Percentiles rank a stretch among this genome's conserved stretches.
These are phyloP conservation scores for Neuroscelio doddi DNA, from an alignment of 2,888 invertebrate genomes.

Conservation along the genomic window DNA sequence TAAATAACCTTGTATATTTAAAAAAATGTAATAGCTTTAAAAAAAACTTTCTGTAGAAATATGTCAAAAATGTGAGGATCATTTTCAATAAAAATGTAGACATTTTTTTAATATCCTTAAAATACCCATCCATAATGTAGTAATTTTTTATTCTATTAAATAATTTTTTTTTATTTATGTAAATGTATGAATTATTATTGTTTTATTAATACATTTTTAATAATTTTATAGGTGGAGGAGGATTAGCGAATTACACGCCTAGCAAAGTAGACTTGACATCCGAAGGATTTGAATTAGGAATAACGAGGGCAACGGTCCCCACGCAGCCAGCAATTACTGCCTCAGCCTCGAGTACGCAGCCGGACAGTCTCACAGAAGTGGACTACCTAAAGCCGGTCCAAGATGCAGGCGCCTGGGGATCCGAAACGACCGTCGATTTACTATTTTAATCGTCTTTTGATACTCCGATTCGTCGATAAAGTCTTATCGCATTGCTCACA, in stretches of 20 bases:
- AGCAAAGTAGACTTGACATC: constrained; percentile 80
- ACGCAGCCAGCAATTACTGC: constrained; percentile 50
- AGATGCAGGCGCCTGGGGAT: constrained; percentile 72
- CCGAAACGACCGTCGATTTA: constrained; percentile 72
- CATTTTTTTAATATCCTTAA: no score
- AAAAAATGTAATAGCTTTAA: no score
- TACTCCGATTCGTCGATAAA: constrained; percentile 17
- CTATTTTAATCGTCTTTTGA: constrained; percentile 65
- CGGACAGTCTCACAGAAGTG: constrained; percentile 55
- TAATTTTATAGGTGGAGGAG: constrained; percentile 60
- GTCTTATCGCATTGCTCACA: constrained; percentile 41
- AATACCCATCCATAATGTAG: no score
- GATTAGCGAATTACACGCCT: constrained; percentile 87
- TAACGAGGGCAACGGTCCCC: constrained; percentile 77
- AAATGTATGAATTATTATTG: background rate
- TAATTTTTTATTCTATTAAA: background rate
- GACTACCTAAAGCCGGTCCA: constrained; percentile 71
- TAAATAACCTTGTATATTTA: no score
- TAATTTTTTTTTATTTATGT: no score
- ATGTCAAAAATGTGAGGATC: no score
- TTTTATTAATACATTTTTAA: no score
- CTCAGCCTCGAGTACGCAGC: constrained; percentile 18
- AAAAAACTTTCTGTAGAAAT: no score
- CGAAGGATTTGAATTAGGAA: constrained; percentile 84
- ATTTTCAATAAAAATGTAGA: background rate